Evolutionary conservation across 2,888 invertebrate species (phyloP), one percentile per base, ranked within the genome.

Genomic region (Amphipyra tragopoginis): DNA sequence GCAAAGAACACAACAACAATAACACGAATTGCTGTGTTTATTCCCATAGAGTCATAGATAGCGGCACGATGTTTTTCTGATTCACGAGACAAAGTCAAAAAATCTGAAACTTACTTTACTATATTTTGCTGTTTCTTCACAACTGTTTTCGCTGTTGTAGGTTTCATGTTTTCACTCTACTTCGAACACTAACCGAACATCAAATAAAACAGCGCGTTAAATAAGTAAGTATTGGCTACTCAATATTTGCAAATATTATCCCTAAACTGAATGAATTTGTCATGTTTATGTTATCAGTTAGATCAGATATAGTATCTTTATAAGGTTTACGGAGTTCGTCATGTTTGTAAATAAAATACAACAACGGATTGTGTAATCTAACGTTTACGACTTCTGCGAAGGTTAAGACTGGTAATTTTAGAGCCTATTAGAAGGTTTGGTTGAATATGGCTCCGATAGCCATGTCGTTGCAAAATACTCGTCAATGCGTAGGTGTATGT

Each of bases 221-320:
- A 29, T 29, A 29, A 29, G 29, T 29, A 29, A 29, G 29, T 29
- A 29, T 29, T 29, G 29, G 5, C 29, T 29, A 21, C 21, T 29
- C 29, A 29, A 29, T n/a, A 39, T 65, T 52, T 15, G 29, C 21
- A 49, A 61, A 68, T 36, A 38, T 56, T 67, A n/a, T 34, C 52
- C 48, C 48, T 33, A 40, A 40, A 65, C 58, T 53, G 65, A 65
- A 59, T 59, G 48, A 53, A 65, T 68, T 51, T 65, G 58, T 65
- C 65, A 59, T 39, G 10, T 36, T 36, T 36, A 45, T 45, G 34
- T 72, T 72, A 71, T 71, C 69, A 61, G 55, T 38, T 47, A 13
- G 51, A 39, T 65, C 71, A 36, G 68, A 68, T 68, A 68, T 15
- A 57, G 57, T 64, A 62, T 62, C 42, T 59, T 47, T 55, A 21